Evolutionary conservation across 1,140 invertebrate species (phyloP).

Genomic region (Drosophila novamexicana): DNA sequence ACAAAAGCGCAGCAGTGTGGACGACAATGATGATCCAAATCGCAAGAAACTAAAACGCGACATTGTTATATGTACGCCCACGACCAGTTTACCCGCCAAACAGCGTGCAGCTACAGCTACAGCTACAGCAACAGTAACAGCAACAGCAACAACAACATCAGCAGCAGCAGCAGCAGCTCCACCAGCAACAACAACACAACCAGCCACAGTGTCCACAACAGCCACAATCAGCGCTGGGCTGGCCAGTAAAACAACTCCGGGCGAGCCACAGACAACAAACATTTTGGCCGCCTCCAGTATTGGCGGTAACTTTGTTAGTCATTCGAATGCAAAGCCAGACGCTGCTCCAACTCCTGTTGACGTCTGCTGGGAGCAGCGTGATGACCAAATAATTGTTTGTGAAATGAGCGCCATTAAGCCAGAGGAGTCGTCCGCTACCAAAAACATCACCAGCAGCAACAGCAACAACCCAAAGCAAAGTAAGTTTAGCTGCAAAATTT

Average conservation of each 20-base stretch:
- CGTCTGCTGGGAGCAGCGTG: slow-evolving; percentile 45
- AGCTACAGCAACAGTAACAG: slow-evolving; percentile 14
- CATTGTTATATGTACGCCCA: slow-evolving; percentile 57
- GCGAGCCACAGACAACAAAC: slow-evolving; percentile 22
- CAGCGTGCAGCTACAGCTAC: slow-evolving; percentile 42
- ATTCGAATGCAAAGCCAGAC: slow-evolving; percentile 30
- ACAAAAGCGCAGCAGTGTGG: slow-evolving; percentile 69
- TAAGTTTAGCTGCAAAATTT: slow-evolving; percentile 31
- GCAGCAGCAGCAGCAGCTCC: slow-evolving; percentile 8
- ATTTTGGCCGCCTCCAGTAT: slow-evolving; percentile 13
- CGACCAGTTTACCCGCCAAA: slow-evolving; percentile 68
- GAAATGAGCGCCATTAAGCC: slow-evolving; percentile 67
- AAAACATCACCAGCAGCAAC: not conserved
- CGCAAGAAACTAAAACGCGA: slow-evolving; percentile 71
- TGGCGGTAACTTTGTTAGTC: slow-evolving; percentile 20
- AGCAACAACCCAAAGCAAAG: slow-evolving; percentile 64
- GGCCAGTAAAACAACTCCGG: slow-evolving; percentile 15
- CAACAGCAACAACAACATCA: slow-evolving; percentile 16
- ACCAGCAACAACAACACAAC: slow-evolving; percentile 11
- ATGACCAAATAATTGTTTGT: slow-evolving; percentile 70
- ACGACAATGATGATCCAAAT: slow-evolving; percentile 62
- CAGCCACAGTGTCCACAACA: slow-evolving; percentile 23
- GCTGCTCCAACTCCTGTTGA: slow-evolving; percentile 12
- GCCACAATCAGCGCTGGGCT: slow-evolving; percentile 12
- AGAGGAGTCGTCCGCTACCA: slow-evolving; percentile 44